Percentiles rank a stretch among this genome's conserved stretches.
Conservation (phyloP, 2,888 invertebrate genomes). For the Aelia acuminata region DNA sequence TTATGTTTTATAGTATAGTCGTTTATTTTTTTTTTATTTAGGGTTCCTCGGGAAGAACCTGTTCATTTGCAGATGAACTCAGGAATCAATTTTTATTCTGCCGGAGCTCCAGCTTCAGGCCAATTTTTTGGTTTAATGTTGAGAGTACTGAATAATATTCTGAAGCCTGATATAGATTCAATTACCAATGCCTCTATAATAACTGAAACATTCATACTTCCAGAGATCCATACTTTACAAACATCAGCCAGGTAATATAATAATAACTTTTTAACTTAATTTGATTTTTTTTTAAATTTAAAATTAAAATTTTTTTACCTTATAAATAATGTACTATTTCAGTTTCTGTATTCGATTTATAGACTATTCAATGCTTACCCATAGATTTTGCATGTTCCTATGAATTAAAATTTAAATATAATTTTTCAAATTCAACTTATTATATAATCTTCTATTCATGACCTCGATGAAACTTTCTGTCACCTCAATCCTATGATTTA, state of each 20-base stretch:
- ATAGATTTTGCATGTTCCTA: no score
- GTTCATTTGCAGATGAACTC: conserved; percentile 73
- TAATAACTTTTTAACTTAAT: not conserved
- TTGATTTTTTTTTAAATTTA: no score
- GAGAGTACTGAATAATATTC: conserved; percentile 79
- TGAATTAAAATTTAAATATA: no score
- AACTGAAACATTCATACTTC: conserved; percentile 91
- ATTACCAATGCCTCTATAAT: conserved; percentile 80
- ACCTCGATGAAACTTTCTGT: no score
- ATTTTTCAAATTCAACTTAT: no score
- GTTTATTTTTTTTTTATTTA: conserved; percentile 70
- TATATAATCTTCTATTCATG: no score
- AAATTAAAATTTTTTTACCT: no score
- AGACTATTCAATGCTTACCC: no score
- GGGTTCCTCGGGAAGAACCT: conserved; percentile 77
- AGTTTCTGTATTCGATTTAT: no score
- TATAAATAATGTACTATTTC: no score
- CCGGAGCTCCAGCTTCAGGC: conserved; percentile 91
- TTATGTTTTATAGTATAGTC: no score
- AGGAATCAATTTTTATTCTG: conserved; percentile 78
- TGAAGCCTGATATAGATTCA: conserved; percentile 71
- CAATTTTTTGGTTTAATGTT: conserved; percentile 84
- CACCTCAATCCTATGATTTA: no score
- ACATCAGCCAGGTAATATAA: conserved; percentile 77
- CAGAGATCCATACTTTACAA: conserved; percentile 85